Evolutionary conservation across 2,888 invertebrate genomes (phyloP), one percentile per base, ranked within the genome.

Genomic region (Masnerella sp.): DNA sequence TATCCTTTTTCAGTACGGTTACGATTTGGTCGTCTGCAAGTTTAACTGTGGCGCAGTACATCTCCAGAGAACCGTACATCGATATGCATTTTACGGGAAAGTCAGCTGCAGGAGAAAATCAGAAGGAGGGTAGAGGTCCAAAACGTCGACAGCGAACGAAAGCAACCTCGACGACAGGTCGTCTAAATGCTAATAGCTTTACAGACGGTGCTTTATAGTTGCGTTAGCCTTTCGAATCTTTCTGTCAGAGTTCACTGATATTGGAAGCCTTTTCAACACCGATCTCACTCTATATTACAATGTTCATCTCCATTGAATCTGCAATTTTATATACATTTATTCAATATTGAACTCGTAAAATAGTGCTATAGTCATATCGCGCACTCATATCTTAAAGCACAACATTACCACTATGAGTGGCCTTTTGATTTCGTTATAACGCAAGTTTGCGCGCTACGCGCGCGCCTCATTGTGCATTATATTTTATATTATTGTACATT

Each of bases 161-260:
- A 74, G 65, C 74, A 74, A 54, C 70, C 75, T 73, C 77, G 78
- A 77, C 85, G 85, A 86, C 86, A 87, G 85, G 87, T 87, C 87
- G 86, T 87, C 87, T 87, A 87, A 87, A 87, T 87, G 87, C 87
- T 87, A 87, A 87, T 87, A 84, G 85, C 84, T 84, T 85, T 85
- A 86, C 87, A 85, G 86, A 85, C 83, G 85, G 74, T 71, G 76
- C 58, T 70, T 76, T 74, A 76, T 70, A 76, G 73, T 74, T 71
- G 68, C 67, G 61, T 59, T 61, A 52, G 64, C 68, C 68, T 74
- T 76, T 74, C 71, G 72, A 69, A 70, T 70, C 71, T 64, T 74
- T 58, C 58, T 56, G 54, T 47, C 42, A 49, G 45, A 64, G 71
- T n/a, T n/a, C n/a, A n/a, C n/a, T n/a, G n/a, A n/a, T n/a, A n/a